Evolutionary conservation across 2,113 vertebrate genomes (phyloP).

Genomic region (Hypocryptadius cinnamomeus): DNA sequence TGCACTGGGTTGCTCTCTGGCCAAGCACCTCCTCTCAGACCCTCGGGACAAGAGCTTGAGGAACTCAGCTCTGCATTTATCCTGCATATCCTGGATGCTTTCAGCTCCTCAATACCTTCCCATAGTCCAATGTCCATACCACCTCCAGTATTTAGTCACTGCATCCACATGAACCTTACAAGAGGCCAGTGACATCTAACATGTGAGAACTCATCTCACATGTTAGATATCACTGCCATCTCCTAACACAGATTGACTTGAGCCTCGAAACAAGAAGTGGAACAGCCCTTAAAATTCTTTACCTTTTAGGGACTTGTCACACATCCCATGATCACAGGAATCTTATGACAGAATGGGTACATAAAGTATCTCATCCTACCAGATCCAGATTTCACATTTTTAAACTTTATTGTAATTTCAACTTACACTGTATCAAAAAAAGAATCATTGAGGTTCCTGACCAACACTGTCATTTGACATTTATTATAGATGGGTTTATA

Average conservation of each 20-base stretch:
- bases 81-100: background rate
- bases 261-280: background rate
- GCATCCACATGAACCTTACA: background rate
- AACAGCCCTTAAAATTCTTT: background rate
- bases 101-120: background rate
- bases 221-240: rapidly evolving
- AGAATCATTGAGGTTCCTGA: background rate
- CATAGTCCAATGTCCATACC: rapidly evolving
- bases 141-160: background rate
- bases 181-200: rapidly evolving
- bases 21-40: background rate
- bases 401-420: background rate
- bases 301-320: background rate
- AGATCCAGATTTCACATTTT: background rate
- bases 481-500: background rate
- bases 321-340: background rate
- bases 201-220: background rate
- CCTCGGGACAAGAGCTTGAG: background rate
- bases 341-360: background rate
- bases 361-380: background rate
- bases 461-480: background rate
- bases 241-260: background rate
- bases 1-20: background rate
- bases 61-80: background rate
- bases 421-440: background rate